A percentile compares a stretch with the other conserved stretches of the same genome.
Conservation (phyloP, 2,113 vertebrate genomes). For the Cavia aperea region DNA sequence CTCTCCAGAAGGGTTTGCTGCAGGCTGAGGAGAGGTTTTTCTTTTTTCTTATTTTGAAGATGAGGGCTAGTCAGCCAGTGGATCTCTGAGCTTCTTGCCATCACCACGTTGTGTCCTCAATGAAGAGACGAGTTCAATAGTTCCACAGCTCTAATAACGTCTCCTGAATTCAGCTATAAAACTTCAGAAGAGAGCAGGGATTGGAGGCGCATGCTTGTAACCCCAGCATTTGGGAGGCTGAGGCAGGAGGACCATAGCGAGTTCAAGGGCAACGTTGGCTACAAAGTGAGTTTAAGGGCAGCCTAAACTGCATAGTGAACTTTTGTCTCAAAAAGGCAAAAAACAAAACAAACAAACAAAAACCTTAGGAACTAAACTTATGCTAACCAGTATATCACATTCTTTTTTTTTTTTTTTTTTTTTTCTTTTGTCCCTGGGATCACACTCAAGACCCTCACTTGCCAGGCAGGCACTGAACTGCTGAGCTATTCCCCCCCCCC, state of each 20-base stretch:
- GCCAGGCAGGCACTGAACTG: too few relatives aligned
- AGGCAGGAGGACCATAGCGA: too few relatives aligned
- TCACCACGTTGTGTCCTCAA: neutral
- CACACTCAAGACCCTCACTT: too few relatives aligned
- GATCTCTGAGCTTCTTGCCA: neutral
- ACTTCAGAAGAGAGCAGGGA: neutral
- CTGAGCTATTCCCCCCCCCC: too few relatives aligned
- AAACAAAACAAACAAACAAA: neutral
- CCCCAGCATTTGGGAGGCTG: too few relatives aligned
- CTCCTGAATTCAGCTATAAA: neutral
- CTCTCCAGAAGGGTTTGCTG: neutral
- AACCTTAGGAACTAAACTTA: neutral
- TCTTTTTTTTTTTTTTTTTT: neutral
- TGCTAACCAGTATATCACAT: neutral
- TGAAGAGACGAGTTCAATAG: neutral
- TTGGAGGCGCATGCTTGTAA: too few relatives aligned
- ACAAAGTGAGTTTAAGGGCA: too few relatives aligned
- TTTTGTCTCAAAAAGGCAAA: too few relatives aligned
- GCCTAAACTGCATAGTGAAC: too few relatives aligned
- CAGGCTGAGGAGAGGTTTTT: neutral
- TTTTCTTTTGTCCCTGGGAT: too few relatives aligned
- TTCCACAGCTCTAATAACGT: neutral
- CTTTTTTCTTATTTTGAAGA: neutral
- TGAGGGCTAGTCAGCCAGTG: neutral
- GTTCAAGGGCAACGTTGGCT: too few relatives aligned